Evolutionary conservation across 2,113 vertebrate species (phyloP).

Genomic region (Tiliqua scincoides): DNA sequence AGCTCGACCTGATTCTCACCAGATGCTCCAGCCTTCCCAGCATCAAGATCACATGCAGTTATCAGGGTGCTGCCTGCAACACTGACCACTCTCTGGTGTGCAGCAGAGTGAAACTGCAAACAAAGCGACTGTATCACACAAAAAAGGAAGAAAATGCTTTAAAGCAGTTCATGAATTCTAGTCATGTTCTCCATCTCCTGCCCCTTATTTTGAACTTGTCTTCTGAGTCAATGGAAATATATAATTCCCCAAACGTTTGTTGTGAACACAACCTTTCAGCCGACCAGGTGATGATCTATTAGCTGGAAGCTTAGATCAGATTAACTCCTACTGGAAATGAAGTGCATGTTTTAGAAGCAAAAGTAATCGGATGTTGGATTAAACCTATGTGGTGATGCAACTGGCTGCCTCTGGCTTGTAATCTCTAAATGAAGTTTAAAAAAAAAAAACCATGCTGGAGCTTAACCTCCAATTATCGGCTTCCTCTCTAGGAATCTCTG

Average conservation of each 20-base stretch:
- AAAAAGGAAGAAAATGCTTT: too few species aligned
- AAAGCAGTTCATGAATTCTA: slow-evolving; percentile 15
- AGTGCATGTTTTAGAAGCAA: not conserved
- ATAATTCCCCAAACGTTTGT: not conserved
- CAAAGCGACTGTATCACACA: too few species aligned
- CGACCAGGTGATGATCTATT: not conserved
- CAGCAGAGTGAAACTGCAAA: too few species aligned
- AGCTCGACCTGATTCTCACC: too few species aligned
- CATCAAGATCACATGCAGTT: too few species aligned
- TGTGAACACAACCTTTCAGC: not conserved
- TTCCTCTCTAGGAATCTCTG: not conserved
- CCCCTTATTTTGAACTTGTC: not conserved
- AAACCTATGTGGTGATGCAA: not conserved
- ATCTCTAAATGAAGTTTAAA: not conserved
- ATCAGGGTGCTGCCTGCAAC: too few species aligned
- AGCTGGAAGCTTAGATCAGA: slow-evolving; percentile 9
- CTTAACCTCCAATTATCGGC: not conserved
- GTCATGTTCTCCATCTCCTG: not conserved
- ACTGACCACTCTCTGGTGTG: too few species aligned
- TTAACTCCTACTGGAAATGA: slow-evolving; percentile 12
- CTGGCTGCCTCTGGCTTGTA: not conserved
- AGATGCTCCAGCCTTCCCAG: too few species aligned
- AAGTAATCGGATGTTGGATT: not conserved
- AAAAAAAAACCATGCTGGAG: not conserved
- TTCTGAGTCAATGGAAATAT: slow-evolving; percentile 27